Conservation (phyloP, 2,797 vertebrate genomes). For the Eupleurogrammus muticus region DNA sequence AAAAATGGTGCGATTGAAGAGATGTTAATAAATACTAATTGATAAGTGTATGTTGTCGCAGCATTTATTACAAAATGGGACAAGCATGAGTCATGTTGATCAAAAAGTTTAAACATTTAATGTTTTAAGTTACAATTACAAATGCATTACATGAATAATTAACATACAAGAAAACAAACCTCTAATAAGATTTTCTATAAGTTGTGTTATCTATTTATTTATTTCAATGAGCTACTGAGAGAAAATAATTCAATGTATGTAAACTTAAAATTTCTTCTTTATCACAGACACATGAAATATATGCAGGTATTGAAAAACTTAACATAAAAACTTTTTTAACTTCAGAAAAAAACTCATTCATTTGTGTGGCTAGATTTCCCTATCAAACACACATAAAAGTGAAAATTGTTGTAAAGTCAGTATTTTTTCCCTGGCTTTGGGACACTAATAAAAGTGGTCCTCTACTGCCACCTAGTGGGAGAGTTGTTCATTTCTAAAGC, state of each 20-base stretch:
- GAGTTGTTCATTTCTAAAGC: neutral
- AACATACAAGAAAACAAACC: neutral
- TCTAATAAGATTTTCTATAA: too few relatives aligned
- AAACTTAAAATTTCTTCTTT: too few relatives aligned
- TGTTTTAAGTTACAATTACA: neutral
- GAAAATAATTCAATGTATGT: too few relatives aligned
- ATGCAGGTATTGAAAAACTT: too few relatives aligned
- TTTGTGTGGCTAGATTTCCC: neutral
- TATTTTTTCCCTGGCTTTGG: neutral
- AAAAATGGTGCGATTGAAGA: constrained; percentile 35
- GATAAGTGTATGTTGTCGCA: constrained; percentile 22
- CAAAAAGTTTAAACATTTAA: neutral
- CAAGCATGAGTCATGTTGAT: neutral
- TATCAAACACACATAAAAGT: neutral
- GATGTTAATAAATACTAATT: constrained; percentile 80
- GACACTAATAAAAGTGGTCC: neutral
- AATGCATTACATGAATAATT: neutral
- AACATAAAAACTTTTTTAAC: too few relatives aligned
- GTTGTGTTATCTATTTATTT: too few relatives aligned
- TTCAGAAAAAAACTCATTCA: too few relatives aligned
- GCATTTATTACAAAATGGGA: neutral
- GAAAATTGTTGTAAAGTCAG: neutral
- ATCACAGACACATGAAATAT: too few relatives aligned
- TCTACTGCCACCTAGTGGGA: constrained; percentile 49
- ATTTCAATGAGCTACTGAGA: too few relatives aligned